Evolutionary conservation across 1,140 invertebrate genomes (phyloP).

Genomic region (Apis mellifera): Amel_HAv3.1 CM009934.2:10716001-10716500

Average conservation of each 20-base stretch:
- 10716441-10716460: constrained; percentile 5
- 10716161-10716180: neutral
- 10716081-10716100: no score
- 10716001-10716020: neutral
- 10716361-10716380: constrained; percentile 11
- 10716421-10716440: neutral
- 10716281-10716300: constrained; percentile 9
- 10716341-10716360: constrained; percentile 9
- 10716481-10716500: constrained; percentile 31
- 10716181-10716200: constrained; percentile 1
- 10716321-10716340: constrained; percentile 4
- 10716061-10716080: neutral
- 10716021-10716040: neutral
- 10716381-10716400: neutral
- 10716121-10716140: constrained; percentile 9
- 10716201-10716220: neutral
- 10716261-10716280: constrained; percentile 18
- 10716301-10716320: neutral
- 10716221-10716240: neutral
- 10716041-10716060: neutral
- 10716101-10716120: no score
- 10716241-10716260: neutral
- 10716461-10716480: constrained; percentile 14
- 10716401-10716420: constrained; percentile 6
- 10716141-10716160: neutral